phyloP scores from a whole-genome alignment of 2,888 invertebrate species.

The Acleris cristana region DNA sequence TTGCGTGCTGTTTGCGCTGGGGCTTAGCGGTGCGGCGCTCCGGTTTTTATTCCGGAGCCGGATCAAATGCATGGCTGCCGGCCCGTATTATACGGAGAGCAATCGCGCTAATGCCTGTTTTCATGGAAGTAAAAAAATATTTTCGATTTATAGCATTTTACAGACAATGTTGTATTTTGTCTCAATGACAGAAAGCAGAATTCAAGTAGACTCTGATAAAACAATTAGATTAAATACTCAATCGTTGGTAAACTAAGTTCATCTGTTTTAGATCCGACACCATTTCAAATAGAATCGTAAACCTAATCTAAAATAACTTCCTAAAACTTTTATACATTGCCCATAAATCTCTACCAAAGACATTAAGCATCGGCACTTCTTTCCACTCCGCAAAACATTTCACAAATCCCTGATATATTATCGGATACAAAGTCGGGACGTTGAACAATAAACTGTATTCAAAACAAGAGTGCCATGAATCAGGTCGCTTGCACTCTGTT shows the following conservation, averaged over 20 bases:
- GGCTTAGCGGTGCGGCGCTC: constrained; percentile 26
- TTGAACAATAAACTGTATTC: constrained; percentile 61
- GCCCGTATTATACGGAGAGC: not conserved
- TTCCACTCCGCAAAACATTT: constrained; percentile 26
- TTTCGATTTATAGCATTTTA: not conserved
- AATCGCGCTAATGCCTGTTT: constrained; percentile 8
- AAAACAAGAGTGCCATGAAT: constrained; percentile 64
- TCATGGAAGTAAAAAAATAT: not conserved
- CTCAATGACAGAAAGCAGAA: not conserved
- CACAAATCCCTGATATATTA: constrained; percentile 36
- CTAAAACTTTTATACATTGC: not conserved
- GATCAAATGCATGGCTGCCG: constrained; percentile 5
- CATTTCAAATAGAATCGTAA: no score
- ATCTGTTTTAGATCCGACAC: no score
- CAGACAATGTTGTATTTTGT: not conserved
- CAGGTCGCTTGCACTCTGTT: constrained; percentile 64
- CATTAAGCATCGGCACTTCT: constrained; percentile 22
- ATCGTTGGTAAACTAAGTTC: no score
- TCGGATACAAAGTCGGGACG: constrained; percentile 35
- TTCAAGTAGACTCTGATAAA: no score
- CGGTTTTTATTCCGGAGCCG: constrained; percentile 19
- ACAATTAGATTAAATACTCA: no score
- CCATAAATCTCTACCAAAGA: constrained; percentile 1
- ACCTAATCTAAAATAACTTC: no score
- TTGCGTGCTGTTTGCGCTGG: constrained; percentile 24